Base-by-base conservation (phyloP, 1,140 invertebrate genomes). In the Coptotermes formosanus region DNA sequence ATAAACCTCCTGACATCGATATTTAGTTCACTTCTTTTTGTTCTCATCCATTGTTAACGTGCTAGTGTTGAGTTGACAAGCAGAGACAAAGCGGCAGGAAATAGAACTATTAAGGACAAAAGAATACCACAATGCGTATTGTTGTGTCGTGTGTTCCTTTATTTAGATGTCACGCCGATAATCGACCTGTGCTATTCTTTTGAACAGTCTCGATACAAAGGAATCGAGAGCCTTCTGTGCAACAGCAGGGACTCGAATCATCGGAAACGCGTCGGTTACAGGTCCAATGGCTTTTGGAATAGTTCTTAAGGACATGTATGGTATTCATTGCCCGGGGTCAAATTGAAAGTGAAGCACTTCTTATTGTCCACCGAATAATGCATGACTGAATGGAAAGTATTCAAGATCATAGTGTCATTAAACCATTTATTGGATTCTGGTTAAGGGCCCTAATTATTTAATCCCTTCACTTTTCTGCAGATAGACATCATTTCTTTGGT, bases 41-140 rank as follows among this genome's bases (percentile, higher is more conserved):
- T 75, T 75, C 16, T 30, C 25, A 2, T 30, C 25, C 64, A 75
- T 75, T 75, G 64, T 75, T 75, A 30, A 25, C 64, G 64, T 30
- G 64, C 25, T 30, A 75, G 64, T 75, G 64, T 75, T 75, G 59
- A 75, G n/a, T 75, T 75, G 64, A 75, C 64, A 55, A 55, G 52
- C 52, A 75, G 64, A 75, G 64, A 75, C 64, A 75, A 75, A 75
- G 64, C 25, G 64, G n/a, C 64, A 75, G n/a, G 64, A 75, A 75
- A 75, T 14, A 75, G 25, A 75, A 75, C 64, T 75, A 75, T 25
- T 75, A 30, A 75, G 25, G 64, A 75, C 64, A 75, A 75, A 75
- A 75, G 64, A 75, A 75, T n/a, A 25, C 7, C 64, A 75, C 64
- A 75, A 75, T n/a, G 64, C 64, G 25, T 14, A 75, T 75, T 75